phyloP scores from a whole-genome alignment of 1,140 invertebrate genomes.

The Callitettix versicolor region DNA sequence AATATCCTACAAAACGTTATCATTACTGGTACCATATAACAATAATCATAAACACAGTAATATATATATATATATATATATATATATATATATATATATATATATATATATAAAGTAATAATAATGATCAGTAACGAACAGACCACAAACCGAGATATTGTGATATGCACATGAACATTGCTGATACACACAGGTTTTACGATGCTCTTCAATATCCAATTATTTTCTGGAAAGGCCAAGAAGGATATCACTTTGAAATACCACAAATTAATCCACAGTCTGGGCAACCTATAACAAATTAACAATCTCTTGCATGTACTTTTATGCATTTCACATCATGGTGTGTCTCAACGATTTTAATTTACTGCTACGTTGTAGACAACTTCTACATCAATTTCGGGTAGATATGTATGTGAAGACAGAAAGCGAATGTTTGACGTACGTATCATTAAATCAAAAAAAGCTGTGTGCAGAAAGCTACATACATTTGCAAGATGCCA shows the following conservation, averaged over 20 bases:
- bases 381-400: conserved; percentile 31
- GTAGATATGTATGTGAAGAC: conserved; percentile 37
- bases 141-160: conserved; percentile 26
- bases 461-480: conserved; percentile 23
- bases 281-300: conserved; percentile 13
- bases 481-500: conserved; percentile 29
- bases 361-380: conserved; percentile 23
- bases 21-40: no score
- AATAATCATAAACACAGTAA: no score
- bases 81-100: no score
- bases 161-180: conserved; percentile 23
- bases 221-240: conserved; percentile 29
- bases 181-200: conserved; percentile 29
- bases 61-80: no score
- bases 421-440: conserved; percentile 34
- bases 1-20: no score
- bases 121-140: no score
- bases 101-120: no score
- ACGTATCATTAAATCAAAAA: conserved; percentile 28
- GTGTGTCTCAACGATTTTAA: neutral
- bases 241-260: conserved; percentile 20
- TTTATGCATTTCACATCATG: conserved; percentile 26
- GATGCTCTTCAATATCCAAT: conserved; percentile 33
- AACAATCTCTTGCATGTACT: conserved; percentile 27
- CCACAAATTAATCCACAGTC: conserved; percentile 9